Evolutionary conservation across 1,140 invertebrate species (phyloP).

Genomic region (Helicorthomorpha holstii): DNA sequence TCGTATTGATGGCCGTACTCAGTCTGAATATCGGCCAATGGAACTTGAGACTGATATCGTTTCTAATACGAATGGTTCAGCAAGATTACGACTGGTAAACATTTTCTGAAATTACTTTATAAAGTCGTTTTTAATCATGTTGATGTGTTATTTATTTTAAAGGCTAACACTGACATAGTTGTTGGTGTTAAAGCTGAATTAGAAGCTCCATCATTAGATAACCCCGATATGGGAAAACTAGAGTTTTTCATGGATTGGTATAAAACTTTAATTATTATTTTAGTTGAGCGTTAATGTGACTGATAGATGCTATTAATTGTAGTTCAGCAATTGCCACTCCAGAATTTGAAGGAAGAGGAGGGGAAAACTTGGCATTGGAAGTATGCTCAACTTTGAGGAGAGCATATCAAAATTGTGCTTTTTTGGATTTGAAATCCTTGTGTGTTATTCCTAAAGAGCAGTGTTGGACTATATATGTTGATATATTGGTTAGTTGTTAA

Average conservation of each 20-base stretch:
- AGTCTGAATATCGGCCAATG: slow-evolving; percentile 70
- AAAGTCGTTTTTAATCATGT: too few relatives aligned
- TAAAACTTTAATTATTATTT: not conserved
- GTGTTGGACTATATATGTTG: slow-evolving; percentile 86
- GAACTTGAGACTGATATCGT: slow-evolving; percentile 80
- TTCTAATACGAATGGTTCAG: slow-evolving; percentile 75
- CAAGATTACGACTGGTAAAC: slow-evolving; percentile 48
- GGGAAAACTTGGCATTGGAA: slow-evolving; percentile 68
- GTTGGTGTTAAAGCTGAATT: slow-evolving; percentile 87
- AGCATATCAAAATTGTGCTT: slow-evolving; percentile 55
- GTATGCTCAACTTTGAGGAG: slow-evolving; percentile 57
- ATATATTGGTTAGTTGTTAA: slow-evolving; percentile 55
- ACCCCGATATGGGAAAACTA: slow-evolving; percentile 61
- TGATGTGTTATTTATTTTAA: slow-evolving; percentile 1
- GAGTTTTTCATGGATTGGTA: slow-evolving; percentile 95
- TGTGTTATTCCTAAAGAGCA: slow-evolving; percentile 68
- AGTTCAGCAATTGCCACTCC: slow-evolving; percentile 91
- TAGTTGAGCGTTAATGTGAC: not conserved
- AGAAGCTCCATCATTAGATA: slow-evolving; percentile 52
- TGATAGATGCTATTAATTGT: slow-evolving; percentile 16
- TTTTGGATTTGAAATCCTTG: slow-evolving; percentile 58
- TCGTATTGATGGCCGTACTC: slow-evolving; percentile 67
- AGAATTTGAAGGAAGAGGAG: slow-evolving; percentile 84
- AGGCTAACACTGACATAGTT: slow-evolving; percentile 77
- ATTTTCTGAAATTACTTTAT: not conserved